Evolutionary conservation across 2,113 vertebrate species (phyloP), one percentile per base, ranked within the genome.

Genomic region (Oriolus oriolus): DNA sequence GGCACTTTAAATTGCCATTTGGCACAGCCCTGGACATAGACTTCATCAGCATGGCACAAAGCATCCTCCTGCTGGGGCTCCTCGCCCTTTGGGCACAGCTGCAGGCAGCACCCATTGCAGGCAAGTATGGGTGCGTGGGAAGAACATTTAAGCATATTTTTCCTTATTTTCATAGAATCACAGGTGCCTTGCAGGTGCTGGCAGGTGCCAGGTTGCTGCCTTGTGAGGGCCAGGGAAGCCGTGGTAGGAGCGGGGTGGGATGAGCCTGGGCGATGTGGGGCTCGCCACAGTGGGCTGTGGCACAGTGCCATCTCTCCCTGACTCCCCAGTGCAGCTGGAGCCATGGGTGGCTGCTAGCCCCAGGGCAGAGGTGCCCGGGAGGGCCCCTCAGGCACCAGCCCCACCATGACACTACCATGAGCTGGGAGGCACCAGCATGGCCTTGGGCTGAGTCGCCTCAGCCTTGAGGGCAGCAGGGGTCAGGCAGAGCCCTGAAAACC

Each of bases 11-110:
- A 94, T 92, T 60, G 64, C 89, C 0, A 1, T 12, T n/a, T 7
- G n/a, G 80, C 74, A n/a, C 39, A 35, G 88, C 26, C 26, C 11
- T 3, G 59, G 63, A 9, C 61, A 56, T n/a, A 63, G 66, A 41
- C 37, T 71, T 39, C 2, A 2, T 69, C 94, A 80, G 66, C 81
- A 96, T 95, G 24, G 64, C 19, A 3, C 73, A 22, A 14, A 47
- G 74, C 70, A 27, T 63, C 88, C 3, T 93, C 26, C 57, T 95
- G 69, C 94, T 97, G 95, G 94, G 69, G 57, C 81, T 96, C 59
- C 87, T 94, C 0, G 1, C 65, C 59, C 90, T 97, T 31, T 63
- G 93, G 42, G 45, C 23, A 13, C 80, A 66, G 41, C 88, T 96
- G 64, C 91, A 71, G 82, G 94, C 95, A 21, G 93, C 93, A 37